phyloP scores from a whole-genome alignment of 2,888 invertebrate species.

The Megastigmus dorsalis region DNA sequence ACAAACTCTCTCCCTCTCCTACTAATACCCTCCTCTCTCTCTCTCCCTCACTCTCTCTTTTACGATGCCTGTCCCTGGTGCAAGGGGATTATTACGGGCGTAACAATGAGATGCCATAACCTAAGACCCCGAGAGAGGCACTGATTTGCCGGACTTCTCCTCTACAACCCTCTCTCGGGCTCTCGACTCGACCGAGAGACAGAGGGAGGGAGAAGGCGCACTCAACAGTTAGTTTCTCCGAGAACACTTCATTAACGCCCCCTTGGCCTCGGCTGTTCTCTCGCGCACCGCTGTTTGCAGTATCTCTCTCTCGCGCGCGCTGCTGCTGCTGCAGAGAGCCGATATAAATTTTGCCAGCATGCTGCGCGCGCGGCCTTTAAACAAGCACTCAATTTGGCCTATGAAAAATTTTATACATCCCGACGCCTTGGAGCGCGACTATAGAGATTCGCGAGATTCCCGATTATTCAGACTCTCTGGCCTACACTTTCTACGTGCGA shows the following conservation, averaged over 20 bases:
- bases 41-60: neutral
- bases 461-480: no score
- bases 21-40: neutral
- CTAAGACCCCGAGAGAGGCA: neutral
- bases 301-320: no score
- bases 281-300: neutral
- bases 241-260: constrained; percentile 34
- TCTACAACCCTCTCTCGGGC: no score
- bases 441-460: neutral
- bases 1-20: neutral
- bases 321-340: neutral
- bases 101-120: constrained; percentile 40
- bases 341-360: neutral
- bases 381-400: neutral
- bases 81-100: constrained; percentile 37
- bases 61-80: constrained; percentile 18
- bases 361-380: neutral
- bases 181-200: no score
- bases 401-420: neutral
- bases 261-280: no score
- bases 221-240: constrained; percentile 5
- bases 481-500: no score
- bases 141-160: constrained; percentile 33
- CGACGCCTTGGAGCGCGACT: no score
- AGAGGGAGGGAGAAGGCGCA: no score